phyloP scores from a whole-genome alignment of 2,113 vertebrate species.

The Sturnus vulgaris region DNA sequence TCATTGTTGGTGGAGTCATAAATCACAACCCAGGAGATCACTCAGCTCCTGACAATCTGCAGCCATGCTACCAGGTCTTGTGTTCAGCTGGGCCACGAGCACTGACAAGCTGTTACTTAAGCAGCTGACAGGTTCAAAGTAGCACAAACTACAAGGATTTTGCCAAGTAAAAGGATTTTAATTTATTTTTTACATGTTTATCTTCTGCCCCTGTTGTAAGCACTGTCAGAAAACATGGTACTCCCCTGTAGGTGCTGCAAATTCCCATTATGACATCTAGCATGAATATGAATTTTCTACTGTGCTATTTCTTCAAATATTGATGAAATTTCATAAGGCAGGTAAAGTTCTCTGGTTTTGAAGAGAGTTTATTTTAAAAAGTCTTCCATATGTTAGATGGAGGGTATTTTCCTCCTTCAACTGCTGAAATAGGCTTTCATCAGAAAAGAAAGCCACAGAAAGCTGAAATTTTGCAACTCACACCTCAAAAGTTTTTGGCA shows the following conservation, averaged over 20 bases:
- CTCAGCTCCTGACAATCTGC: constrained; percentile 45
- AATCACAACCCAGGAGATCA: constrained; percentile 59
- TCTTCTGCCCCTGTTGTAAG: neutral
- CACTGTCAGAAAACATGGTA: neutral
- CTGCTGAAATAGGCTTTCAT: neutral
- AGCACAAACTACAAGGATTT: neutral
- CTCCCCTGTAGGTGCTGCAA: neutral
- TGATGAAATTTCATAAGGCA: neutral
- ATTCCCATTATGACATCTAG: neutral
- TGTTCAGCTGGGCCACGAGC: neutral
- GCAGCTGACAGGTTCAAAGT: constrained; percentile 25
- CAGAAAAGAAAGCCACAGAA: neutral
- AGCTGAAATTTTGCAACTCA: neutral
- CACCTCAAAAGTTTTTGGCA: neutral
- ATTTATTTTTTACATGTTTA: neutral
- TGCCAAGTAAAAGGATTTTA: neutral
- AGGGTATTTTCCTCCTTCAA: neutral
- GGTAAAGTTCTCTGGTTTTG: neutral
- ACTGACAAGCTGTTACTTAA: constrained; percentile 41
- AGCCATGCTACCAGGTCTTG: neutral
- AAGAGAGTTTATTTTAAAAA: neutral
- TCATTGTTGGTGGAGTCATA: constrained; percentile 68
- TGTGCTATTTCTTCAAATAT: neutral
- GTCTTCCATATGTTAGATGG: neutral
- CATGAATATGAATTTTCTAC: neutral